Conservation (phyloP, 2,113 vertebrate genomes). For the Clarias macrocephalus region DNA sequence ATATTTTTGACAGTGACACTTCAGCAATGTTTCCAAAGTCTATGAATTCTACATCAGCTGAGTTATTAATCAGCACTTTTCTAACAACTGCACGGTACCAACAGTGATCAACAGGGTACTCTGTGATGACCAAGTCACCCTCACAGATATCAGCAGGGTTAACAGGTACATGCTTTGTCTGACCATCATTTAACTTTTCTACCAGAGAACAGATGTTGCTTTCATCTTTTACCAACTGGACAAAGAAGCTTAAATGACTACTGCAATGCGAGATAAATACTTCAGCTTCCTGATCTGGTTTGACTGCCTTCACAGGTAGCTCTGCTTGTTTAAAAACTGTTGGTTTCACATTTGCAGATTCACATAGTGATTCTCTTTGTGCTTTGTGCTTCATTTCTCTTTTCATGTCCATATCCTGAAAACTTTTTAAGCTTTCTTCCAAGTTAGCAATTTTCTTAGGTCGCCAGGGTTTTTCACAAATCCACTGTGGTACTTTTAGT, state of each 20-base stretch:
- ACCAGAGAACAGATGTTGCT: constrained; percentile 72
- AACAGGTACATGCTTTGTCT: constrained; percentile 43
- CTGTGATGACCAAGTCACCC: constrained; percentile 81
- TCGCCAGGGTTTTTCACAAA: background rate
- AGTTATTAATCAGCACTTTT: constrained; percentile 58
- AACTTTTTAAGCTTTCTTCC: background rate
- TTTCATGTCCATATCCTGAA: background rate
- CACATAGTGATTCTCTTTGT: constrained; percentile 5
- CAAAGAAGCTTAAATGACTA: constrained; percentile 80
- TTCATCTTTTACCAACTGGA: constrained; percentile 81
- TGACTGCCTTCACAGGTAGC: constrained; percentile 71
- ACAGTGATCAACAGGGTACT: constrained; percentile 80
- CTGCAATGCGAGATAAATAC: constrained; percentile 84
- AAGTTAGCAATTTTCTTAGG: background rate
- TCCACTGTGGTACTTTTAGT: constrained; percentile 34
- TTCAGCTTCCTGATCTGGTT: constrained; percentile 69
- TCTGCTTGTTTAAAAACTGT: constrained; percentile 65
- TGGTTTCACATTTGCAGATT: constrained; percentile 35
- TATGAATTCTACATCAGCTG: constrained; percentile 79
- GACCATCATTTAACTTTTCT: constrained; percentile 75
- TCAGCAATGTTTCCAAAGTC: constrained; percentile 87
- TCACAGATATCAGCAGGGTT: constrained; percentile 61
- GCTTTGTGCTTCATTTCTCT: too few relatives aligned
- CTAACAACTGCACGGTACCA: constrained; percentile 85
- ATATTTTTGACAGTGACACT: constrained; percentile 66